These are phyloP conservation scores for Hetaerina americana DNA, from an alignment of 1,140 invertebrate species.

Conservation along the genomic window DNA sequence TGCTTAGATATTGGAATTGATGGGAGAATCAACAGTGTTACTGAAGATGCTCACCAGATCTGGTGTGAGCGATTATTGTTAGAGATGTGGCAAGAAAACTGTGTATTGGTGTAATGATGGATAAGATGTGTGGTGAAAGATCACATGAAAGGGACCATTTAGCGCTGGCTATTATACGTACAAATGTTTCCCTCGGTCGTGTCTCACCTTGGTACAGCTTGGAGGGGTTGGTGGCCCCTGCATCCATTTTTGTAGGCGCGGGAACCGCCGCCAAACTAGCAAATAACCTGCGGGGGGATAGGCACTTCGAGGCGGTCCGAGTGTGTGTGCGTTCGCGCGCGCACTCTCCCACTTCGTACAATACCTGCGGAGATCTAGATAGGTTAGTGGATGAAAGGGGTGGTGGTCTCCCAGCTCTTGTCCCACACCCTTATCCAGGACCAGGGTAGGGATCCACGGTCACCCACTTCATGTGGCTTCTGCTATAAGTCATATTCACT, in stretches of 20 bases:
- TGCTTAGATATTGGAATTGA: no score
- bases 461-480: neutral
- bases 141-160: neutral
- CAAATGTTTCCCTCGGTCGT: neutral
- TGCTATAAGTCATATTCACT: neutral
- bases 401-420: neutral
- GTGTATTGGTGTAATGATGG: no score
- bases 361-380: neutral
- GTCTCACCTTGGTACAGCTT: neutral
- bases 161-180: neutral
- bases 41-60: no score
- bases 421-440: neutral
- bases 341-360: neutral
- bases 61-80: no score
- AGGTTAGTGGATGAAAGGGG: neutral
- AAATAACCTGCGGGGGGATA: neutral
- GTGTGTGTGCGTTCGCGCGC: neutral
- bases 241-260: neutral
- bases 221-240: neutral
- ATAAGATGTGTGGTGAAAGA: no score
- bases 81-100: no score
- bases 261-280: neutral
- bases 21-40: no score
- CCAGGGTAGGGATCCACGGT: neutral
- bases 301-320: neutral